These are phyloP conservation scores for Apotomis betuletana DNA, from an alignment of 2,888 invertebrate genomes.

Conservation along the genomic window DNA sequence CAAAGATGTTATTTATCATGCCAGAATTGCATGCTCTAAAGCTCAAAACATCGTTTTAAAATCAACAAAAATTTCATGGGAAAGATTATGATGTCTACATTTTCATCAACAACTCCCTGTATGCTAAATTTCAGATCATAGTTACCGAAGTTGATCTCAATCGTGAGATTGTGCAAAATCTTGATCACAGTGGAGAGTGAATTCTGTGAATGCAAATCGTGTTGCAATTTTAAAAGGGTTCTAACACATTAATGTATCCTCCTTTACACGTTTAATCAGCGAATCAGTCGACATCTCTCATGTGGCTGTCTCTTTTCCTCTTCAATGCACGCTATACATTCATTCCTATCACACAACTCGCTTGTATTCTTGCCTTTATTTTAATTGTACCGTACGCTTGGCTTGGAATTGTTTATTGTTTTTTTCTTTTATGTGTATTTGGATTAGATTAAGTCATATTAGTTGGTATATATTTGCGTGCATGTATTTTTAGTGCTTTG, in stretches of 20 bases:
- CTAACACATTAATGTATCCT: constrained; percentile 43
- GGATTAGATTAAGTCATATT: constrained; percentile 30
- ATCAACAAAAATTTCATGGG: background rate
- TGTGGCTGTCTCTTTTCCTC: constrained; percentile 69
- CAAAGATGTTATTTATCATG: background rate
- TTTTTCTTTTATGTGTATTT: constrained; percentile 47
- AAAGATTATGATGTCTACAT: background rate
- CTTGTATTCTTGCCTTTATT: constrained; percentile 53
- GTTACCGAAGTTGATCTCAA: too few species aligned
- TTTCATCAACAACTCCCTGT: too few species aligned
- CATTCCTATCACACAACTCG: constrained; percentile 58
- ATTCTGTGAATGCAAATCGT: background rate
- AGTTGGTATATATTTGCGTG: constrained; percentile 55
- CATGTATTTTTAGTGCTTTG: constrained; percentile 64
- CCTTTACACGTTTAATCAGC: constrained; percentile 52
- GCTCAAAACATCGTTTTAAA: background rate
- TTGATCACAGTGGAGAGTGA: background rate
- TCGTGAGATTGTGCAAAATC: too few species aligned
- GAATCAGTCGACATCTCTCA: constrained; percentile 80
- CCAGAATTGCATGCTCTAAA: constrained; percentile 7
- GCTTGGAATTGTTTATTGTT: constrained; percentile 32
- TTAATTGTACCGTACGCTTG: constrained; percentile 29
- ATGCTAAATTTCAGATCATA: too few species aligned
- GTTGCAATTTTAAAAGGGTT: background rate
- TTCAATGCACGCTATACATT: constrained; percentile 68